Evolutionary conservation across 2,797 vertebrate species (phyloP), one percentile per base, ranked within the genome.

Genomic region (Nyctibius grandis): DNA sequence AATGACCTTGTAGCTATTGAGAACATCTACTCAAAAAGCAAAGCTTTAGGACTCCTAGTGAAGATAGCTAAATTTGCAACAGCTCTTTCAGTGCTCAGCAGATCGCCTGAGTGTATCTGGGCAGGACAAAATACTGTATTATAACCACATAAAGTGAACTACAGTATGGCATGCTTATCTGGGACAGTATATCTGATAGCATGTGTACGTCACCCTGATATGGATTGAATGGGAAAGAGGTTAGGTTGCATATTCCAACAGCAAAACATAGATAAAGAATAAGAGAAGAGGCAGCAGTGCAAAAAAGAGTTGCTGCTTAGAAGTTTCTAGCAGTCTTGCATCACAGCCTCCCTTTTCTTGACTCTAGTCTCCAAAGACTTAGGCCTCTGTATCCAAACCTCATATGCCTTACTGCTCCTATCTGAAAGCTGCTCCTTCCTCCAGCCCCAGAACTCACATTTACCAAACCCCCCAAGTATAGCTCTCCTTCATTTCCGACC

Each of bases 321-420:
- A 34, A 53, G 5, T 87, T 79, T 40, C 26, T 57, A 67, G 63
- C 50, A 67, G 5, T 38, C 42, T 75, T 93, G 70, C 14, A 57
- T 65, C 38, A 34, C 21, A 79, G 11, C 21, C 21, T 78, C 38
- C 4, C 18, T 85, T 72, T 81, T 40, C 45, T 38, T 48, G 14
- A n/a, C 50, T 60, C 45, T 45, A 34, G 31, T 25, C 11, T 61
- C 34, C 29, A 85, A 53, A 78, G 65, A 3, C 12, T 73, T 33
- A n/a, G 14, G 12, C 6, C 48, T 88, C 60, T 57, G 22, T 56
- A 64, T 26, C n/a, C 57, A 85, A 77, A 60, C 18, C 45, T 87
- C 18, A 23, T 0, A 0, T 8, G 10, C 16, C 4, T 53, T 60
- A 19, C 29, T 63, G 65, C 7, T 63, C 20, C 40, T 33, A 1